Conservation (phyloP, 1,140 invertebrate species). For the Lepidurus packardi region DNA sequence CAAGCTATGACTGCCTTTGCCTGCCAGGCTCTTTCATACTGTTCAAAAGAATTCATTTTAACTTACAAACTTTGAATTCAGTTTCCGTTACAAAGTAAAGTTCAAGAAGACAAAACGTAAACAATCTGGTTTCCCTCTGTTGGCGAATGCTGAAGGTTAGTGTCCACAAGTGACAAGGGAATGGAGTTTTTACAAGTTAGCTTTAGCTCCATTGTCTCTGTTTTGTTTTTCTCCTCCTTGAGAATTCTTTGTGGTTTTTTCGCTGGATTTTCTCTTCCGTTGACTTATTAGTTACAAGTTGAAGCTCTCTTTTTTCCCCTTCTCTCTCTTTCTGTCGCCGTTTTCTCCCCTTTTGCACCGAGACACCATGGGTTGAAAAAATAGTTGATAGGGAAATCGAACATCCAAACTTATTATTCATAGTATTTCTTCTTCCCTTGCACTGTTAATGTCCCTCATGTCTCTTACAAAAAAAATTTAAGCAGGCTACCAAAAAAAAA, state of each 20-base stretch:
- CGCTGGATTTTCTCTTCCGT: neutral
- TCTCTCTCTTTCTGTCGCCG: neutral
- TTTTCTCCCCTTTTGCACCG: neutral
- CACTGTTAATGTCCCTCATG: slow-evolving; percentile 8
- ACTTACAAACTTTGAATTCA: neutral
- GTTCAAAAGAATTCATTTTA: neutral
- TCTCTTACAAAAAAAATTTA: neutral
- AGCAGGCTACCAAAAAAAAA: slow-evolving; percentile 12
- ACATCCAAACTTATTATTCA: slow-evolving; percentile 10
- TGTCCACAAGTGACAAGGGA: neutral
- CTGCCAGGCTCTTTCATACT: slow-evolving; percentile 21
- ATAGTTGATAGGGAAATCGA: neutral
- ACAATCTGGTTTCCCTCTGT: neutral
- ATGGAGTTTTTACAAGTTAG: neutral
- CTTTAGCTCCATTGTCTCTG: neutral
- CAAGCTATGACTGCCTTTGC: slow-evolving; percentile 15
- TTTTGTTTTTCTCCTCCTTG: slow-evolving; percentile 8
- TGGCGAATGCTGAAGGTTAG: neutral
- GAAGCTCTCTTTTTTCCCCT: neutral
- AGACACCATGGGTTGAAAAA: slow-evolving; percentile 6
- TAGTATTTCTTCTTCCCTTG: slow-evolving; percentile 5
- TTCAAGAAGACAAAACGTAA: neutral
- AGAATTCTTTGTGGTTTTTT: slow-evolving; percentile 8
- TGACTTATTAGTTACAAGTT: neutral
- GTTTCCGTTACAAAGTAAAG: no score